Conservation (phyloP, 1,140 invertebrate genomes). For the Schlechtendalia chinensis region DNA sequence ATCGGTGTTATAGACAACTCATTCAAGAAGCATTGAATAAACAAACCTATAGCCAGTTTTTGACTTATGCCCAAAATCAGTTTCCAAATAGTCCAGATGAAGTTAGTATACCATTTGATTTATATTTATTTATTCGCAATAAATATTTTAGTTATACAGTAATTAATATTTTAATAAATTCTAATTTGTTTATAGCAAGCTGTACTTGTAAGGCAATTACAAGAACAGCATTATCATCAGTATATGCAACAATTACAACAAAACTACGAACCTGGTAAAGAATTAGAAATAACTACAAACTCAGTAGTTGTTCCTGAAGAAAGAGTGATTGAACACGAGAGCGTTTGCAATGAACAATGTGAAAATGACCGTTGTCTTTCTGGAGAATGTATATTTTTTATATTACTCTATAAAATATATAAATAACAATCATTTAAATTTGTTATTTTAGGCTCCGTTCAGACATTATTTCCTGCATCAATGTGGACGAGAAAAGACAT, state of each 20-base stretch:
- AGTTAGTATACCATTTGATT: conserved; percentile 56
- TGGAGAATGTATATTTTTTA: conserved; percentile 37
- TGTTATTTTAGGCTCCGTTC: conserved; percentile 25
- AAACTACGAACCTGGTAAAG: conserved; percentile 56
- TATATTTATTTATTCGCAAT: not conserved
- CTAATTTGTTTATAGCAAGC: conserved; percentile 69
- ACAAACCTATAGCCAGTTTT: conserved; percentile 93
- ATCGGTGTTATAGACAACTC: conserved; percentile 63
- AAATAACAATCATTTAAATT: not conserved
- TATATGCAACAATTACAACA: conserved; percentile 87
- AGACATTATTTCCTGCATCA: conserved; percentile 61
- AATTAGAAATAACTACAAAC: conserved; percentile 33
- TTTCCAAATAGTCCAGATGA: conserved; percentile 88
- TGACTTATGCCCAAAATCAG: conserved; percentile 92
- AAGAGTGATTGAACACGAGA: conserved; percentile 34
- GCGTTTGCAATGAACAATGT: conserved; percentile 25
- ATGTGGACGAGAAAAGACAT: conserved; percentile 95
- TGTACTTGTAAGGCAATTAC: conserved; percentile 84
- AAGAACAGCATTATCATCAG: conserved; percentile 97
- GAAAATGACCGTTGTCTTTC: conserved; percentile 28
- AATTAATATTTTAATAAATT: no score
- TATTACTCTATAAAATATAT: not conserved
- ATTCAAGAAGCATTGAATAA: conserved; percentile 95
- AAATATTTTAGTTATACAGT: not conserved
- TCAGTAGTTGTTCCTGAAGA: conserved; percentile 24